Evolutionary conservation across 2,797 vertebrate species (phyloP).

Genomic region (Steatocranus sp.): DNA sequence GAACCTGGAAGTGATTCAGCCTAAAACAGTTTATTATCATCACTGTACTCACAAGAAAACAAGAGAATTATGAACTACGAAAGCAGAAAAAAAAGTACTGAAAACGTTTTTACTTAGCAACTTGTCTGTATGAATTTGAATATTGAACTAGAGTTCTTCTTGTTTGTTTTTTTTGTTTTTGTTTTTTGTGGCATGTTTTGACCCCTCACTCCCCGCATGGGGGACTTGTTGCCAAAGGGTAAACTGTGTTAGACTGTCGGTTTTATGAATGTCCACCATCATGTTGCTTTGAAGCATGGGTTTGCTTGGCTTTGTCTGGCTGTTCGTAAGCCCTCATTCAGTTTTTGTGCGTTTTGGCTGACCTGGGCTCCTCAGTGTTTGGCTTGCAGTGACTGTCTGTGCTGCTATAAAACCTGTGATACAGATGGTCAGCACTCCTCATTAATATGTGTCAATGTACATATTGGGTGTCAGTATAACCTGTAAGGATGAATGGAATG

Average conservation of each 20-base stretch:
- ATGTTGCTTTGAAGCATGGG: slow-evolving; percentile 88
- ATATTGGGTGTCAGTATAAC: slow-evolving; percentile 68
- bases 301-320: slow-evolving; percentile 84
- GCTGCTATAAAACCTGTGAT: slow-evolving; percentile 79
- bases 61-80: slow-evolving; percentile 63
- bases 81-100: slow-evolving; percentile 65
- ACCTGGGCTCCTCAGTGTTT: slow-evolving; percentile 77
- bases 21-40: slow-evolving; percentile 80
- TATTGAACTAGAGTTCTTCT: slow-evolving; percentile 62
- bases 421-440: slow-evolving; percentile 68
- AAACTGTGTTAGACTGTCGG: slow-evolving; percentile 82
- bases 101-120: slow-evolving; percentile 84
- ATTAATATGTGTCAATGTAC: slow-evolving; percentile 70
- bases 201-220: slow-evolving; percentile 67
- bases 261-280: slow-evolving; percentile 84
- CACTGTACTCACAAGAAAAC: slow-evolving; percentile 83
- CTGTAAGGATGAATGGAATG: slow-evolving; percentile 70
- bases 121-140: slow-evolving; percentile 83
- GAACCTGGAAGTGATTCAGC: slow-evolving; percentile 70
- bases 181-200: slow-evolving; percentile 92
- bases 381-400: slow-evolving; percentile 76
- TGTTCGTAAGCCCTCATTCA: slow-evolving; percentile 87
- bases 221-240: slow-evolving; percentile 94
- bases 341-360: slow-evolving; percentile 81
- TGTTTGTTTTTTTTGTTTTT: slow-evolving; percentile 73